Evolutionary conservation across 1,140 invertebrate genomes (phyloP).

Genomic region (Tetragnatha versicolor): DNA sequence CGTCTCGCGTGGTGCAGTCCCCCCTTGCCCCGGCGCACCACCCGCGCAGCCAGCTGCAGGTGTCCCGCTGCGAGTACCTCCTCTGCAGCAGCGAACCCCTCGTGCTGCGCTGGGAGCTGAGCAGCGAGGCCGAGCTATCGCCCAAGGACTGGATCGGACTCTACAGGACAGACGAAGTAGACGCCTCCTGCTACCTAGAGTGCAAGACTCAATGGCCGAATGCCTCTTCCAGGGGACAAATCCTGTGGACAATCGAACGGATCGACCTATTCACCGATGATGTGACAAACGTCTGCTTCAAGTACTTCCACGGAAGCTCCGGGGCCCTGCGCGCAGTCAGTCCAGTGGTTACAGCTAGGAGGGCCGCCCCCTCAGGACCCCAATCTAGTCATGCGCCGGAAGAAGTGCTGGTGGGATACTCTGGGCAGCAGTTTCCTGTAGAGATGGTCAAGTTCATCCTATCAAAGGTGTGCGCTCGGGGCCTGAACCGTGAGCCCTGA

Average conservation of each 20-base stretch:
- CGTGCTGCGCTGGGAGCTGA: conserved; percentile 64
- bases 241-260: conserved; percentile 63
- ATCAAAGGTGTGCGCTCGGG: conserved; percentile 65
- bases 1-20: too few species aligned
- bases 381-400: conserved; percentile 45
- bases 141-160: conserved; percentile 65
- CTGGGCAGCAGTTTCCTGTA: conserved; percentile 56
- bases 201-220: conserved; percentile 64
- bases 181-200: conserved; percentile 64
- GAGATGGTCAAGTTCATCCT: conserved; percentile 58
- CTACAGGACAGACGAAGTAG: conserved; percentile 61
- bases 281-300: conserved; percentile 64
- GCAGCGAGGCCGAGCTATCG: conserved; percentile 63
- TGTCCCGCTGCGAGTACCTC: conserved; percentile 55
- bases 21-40: conserved; percentile 16
- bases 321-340: conserved; percentile 64
- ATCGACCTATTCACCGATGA: conserved; percentile 61
- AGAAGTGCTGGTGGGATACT: conserved; percentile 59
- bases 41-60: conserved; percentile 54
- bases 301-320: conserved; percentile 64
- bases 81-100: conserved; percentile 56
- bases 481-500: conserved; percentile 69
- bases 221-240: conserved; percentile 63
- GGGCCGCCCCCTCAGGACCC: conserved; percentile 52
- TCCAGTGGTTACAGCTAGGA: conserved; percentile 60